Percentiles rank a stretch among this genome's conserved stretches.
Evolutionary conservation across 2,797 vertebrate genomes (phyloP).

Genomic region (Phoxinus dragarum): DNA sequence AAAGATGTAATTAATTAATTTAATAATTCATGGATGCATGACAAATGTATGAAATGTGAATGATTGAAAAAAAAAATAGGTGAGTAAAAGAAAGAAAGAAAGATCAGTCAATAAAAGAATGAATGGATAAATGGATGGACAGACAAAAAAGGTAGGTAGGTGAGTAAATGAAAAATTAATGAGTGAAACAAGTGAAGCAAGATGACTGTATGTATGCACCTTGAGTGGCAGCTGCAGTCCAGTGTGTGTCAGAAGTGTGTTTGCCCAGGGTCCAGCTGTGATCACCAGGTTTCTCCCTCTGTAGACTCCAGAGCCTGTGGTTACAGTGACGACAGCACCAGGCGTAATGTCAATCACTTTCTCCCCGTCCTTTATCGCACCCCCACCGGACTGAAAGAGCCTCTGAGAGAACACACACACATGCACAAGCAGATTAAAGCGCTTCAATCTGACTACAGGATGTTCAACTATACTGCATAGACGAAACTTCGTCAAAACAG

Average conservation of each 20-base stretch:
- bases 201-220: conserved; percentile 71
- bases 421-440: conserved; percentile 14
- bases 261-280: conserved; percentile 88
- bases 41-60: not conserved
- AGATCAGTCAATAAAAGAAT: too few species aligned
- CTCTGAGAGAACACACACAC: conserved; percentile 71
- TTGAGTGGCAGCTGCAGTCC: conserved; percentile 86
- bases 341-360: conserved; percentile 84
- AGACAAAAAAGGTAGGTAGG: not conserved
- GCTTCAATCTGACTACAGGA: not conserved
- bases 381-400: conserved; percentile 77
- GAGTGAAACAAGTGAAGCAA: not conserved
- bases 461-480: not conserved
- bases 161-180: not conserved
- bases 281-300: conserved; percentile 82
- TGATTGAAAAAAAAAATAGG: not conserved
- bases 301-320: conserved; percentile 78
- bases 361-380: conserved; percentile 83
- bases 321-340: conserved; percentile 78
- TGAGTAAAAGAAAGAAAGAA: too few species aligned
- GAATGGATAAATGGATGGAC: too few species aligned
- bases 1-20: not conserved
- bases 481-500: conserved; percentile 35
- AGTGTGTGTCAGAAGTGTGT: conserved; percentile 76
- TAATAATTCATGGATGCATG: not conserved